Evolutionary conservation across 53 echinoderm and acorn worm genomes (phyloP).

Genomic region (Glandiceps talaboti): DNA sequence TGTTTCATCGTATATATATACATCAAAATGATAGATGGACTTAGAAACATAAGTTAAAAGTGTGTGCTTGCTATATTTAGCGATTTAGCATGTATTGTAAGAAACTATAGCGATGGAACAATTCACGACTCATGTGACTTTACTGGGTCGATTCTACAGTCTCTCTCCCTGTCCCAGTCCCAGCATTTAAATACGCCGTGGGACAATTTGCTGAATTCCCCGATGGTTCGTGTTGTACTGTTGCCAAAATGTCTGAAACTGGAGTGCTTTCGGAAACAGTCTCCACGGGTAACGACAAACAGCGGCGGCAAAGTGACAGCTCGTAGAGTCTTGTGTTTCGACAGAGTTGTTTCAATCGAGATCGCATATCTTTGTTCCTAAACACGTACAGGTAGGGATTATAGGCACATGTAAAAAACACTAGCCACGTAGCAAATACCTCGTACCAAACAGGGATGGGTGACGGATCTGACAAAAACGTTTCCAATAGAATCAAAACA

Average conservation of each 20-base stretch:
- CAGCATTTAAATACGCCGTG: too few relatives aligned
- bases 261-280: neutral
- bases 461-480: neutral
- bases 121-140: too few relatives aligned
- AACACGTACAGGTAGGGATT: neutral
- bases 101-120: too few relatives aligned
- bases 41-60: too few relatives aligned
- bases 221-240: neutral
- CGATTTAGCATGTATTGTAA: too few relatives aligned
- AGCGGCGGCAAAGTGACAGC: neutral
- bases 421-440: neutral
- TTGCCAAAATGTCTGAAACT: neutral
- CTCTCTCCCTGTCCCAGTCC: too few relatives aligned
- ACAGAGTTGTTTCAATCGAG: neutral
- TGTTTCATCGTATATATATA: too few relatives aligned
- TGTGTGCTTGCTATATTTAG: too few relatives aligned
- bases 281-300: neutral
- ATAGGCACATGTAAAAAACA: neutral
- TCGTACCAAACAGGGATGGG: neutral
- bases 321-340: neutral
- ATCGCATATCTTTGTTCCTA: neutral
- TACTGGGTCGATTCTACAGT: too few relatives aligned
- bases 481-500: neutral
- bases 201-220: too few relatives aligned
- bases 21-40: too few relatives aligned